Conservation (phyloP, 1,140 invertebrate genomes). For the Probaryconus sp. region DNA sequence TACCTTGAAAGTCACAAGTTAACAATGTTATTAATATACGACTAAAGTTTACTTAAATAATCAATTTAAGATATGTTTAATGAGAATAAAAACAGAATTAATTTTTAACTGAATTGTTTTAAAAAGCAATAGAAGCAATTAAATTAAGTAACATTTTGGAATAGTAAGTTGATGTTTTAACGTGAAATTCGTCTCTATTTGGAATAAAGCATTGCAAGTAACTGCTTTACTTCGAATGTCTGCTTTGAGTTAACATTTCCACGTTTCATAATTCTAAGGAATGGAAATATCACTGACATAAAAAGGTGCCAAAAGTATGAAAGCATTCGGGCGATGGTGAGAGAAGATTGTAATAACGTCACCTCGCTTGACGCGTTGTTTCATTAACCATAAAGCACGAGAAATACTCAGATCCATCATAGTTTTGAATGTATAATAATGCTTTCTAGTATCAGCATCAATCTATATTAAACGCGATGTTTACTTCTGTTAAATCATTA, state of each 20-base stretch:
- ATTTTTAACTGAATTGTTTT: too few relatives aligned
- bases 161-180: too few relatives aligned
- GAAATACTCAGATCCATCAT: slow-evolving; percentile 70
- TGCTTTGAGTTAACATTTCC: too few relatives aligned
- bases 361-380: slow-evolving; percentile 69
- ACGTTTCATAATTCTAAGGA: slow-evolving; percentile 25
- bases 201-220: too few relatives aligned
- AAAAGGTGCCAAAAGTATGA: slow-evolving; percentile 74
- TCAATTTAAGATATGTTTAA: too few relatives aligned
- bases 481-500: neutral
- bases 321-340: slow-evolving; percentile 73
- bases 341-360: slow-evolving; percentile 75
- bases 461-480: slow-evolving; percentile 56
- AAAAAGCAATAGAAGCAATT: too few relatives aligned
- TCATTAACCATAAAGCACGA: slow-evolving; percentile 72
- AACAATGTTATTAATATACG: too few relatives aligned
- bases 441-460: slow-evolving; percentile 74
- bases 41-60: too few relatives aligned
- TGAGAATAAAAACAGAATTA: too few relatives aligned
- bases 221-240: neutral
- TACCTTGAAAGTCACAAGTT: too few relatives aligned
- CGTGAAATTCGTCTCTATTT: too few relatives aligned
- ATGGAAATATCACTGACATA: slow-evolving; percentile 70
- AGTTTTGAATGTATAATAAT: slow-evolving; percentile 72
- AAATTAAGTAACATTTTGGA: too few relatives aligned